Percentiles rank a stretch among this genome's conserved stretches.
These are phyloP conservation scores for Hypsopygia costalis DNA, from an alignment of 2,888 invertebrate species.

Conservation along the genomic window DNA sequence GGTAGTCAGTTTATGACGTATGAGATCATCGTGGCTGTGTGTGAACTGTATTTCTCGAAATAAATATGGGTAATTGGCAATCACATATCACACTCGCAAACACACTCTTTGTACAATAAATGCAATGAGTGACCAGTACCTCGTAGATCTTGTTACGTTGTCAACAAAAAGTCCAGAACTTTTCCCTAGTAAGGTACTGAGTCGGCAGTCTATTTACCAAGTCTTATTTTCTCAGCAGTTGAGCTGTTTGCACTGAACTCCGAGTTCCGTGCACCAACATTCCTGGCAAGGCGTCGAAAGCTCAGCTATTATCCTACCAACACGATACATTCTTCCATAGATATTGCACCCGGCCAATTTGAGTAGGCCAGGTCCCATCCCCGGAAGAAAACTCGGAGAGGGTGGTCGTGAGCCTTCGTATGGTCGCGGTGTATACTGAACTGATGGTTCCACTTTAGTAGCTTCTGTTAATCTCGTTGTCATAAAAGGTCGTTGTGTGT, in stretches of 20 bases:
- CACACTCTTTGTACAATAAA: conserved; percentile 37
- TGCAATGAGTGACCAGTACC: conserved; percentile 10
- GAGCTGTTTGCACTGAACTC: conserved; percentile 89
- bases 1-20: too few species aligned
- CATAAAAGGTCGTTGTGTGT: conserved; percentile 6
- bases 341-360: conserved; percentile 94
- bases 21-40: conserved; percentile 53
- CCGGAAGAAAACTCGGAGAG: conserved; percentile 38
- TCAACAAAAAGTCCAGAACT: not conserved
- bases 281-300: conserved; percentile 90
- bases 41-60: conserved; percentile 24
- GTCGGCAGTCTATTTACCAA: not conserved
- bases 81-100: conserved; percentile 22
- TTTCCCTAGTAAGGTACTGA: not conserved
- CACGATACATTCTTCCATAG: conserved; percentile 92
- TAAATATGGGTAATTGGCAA: conserved; percentile 27
- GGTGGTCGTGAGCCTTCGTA: conserved; percentile 31
- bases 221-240: conserved; percentile 62
- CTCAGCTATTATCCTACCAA: conserved; percentile 90
- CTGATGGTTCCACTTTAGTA: conserved; percentile 24
- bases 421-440: conserved; percentile 25
- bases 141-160: not conserved
- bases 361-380: conserved; percentile 77
- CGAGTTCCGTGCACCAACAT: conserved; percentile 92
- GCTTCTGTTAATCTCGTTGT: conserved; percentile 13